A percentile compares a stretch with the other conserved stretches of the same genome.
Evolutionary conservation across 2,888 invertebrate species (phyloP).

Genomic region (Caprella mutica): DNA sequence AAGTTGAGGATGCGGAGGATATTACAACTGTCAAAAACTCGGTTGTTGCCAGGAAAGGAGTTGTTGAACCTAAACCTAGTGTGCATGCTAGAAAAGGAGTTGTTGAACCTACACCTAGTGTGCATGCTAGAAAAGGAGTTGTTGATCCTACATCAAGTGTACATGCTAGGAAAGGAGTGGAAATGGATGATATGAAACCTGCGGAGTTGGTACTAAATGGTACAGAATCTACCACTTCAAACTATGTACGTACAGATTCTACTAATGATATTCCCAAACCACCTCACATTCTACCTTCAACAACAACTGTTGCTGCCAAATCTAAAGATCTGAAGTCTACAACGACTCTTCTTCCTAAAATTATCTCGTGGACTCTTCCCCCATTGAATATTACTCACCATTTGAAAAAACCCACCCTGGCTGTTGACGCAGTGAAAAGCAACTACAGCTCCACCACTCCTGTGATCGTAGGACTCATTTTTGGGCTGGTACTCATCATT

Average conservation of each 20-base stretch:
- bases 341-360: too few relatives aligned
- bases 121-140: slow-evolving; percentile 11
- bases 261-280: not conserved
- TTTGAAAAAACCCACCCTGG: slow-evolving; percentile 22
- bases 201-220: not conserved
- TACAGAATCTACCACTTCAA: not conserved
- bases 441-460: slow-evolving; percentile 52
- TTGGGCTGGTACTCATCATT: slow-evolving; percentile 62
- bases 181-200: not conserved
- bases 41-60: slow-evolving; percentile 8
- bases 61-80: slow-evolving; percentile 1
- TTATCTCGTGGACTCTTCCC: not conserved
- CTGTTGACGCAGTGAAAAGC: slow-evolving; percentile 15
- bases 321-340: not conserved
- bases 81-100: slow-evolving; percentile 12
- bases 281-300: not conserved
- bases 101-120: slow-evolving; percentile 4
- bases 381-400: not conserved
- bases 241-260: not conserved
- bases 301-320: not conserved
- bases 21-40: not conserved
- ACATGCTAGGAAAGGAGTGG: slow-evolving; percentile 10
- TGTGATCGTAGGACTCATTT: slow-evolving; percentile 54
- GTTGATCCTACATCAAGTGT: not conserved
- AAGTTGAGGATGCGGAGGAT: not conserved